Evolutionary conservation across 2,113 vertebrate genomes (phyloP).

Genomic region (Coregonus clupeaformis): DNA sequence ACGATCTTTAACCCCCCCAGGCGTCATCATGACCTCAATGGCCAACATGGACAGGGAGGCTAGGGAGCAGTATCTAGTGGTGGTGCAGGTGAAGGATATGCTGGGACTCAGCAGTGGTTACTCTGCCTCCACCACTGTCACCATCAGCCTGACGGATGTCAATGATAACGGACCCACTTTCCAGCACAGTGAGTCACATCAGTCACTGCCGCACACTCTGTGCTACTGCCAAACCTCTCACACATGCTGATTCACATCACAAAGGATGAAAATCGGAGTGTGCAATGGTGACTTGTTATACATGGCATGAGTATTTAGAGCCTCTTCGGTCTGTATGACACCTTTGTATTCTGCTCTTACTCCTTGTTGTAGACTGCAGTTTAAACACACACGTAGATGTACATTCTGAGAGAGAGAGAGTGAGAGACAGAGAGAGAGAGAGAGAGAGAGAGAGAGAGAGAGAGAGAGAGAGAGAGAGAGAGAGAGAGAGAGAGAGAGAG

Average conservation of each 20-base stretch:
- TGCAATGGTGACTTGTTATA: too few species aligned
- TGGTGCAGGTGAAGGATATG: slow-evolving; percentile 93
- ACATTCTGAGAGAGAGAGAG: background rate
- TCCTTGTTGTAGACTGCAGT: background rate
- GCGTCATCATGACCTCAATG: slow-evolving; percentile 86
- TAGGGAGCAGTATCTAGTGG: slow-evolving; percentile 82
- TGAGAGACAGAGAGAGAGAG: too few species aligned
- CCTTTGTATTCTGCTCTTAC: too few species aligned
- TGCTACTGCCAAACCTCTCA: background rate
- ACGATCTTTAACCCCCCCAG: slow-evolving; percentile 68
- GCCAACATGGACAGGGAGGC: slow-evolving; percentile 88
- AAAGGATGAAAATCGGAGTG: background rate
- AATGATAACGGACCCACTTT: slow-evolving; percentile 95
- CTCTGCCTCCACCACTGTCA: slow-evolving; percentile 87
- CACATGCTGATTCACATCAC: slow-evolving; percentile 12
- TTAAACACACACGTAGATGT: background rate
- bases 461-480: too few species aligned
- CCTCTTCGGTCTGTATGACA: too few species aligned
- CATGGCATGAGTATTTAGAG: too few species aligned
- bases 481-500: slow-evolving; percentile 32
- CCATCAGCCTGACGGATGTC: slow-evolving; percentile 86
- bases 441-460: too few species aligned
- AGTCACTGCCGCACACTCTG: background rate
- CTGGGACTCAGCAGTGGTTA: slow-evolving; percentile 81
- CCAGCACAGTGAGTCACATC: slow-evolving; percentile 83